A percentile compares a stretch with the other conserved stretches of the same genome.
These are phyloP conservation scores for Tinea semifulvella DNA, from an alignment of 2,888 invertebrate species.

Conservation along the genomic window DNA sequence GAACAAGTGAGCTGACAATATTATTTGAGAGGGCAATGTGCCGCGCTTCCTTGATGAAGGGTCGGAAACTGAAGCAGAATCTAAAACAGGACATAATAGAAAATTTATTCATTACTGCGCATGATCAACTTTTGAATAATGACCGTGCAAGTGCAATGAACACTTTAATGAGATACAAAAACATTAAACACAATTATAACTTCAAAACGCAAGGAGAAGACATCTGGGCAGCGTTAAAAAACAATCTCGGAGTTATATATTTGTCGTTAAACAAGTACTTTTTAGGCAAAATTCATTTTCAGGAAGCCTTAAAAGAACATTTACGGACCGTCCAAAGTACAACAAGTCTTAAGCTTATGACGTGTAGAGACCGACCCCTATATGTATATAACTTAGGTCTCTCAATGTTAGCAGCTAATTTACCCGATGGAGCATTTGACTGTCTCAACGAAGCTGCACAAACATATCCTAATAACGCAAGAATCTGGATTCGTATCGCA, in stretches of 20 bases:
- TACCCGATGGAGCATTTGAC: constrained; percentile 88
- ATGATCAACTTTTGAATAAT: constrained; percentile 52
- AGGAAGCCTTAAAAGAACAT: constrained; percentile 81
- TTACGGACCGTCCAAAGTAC: constrained; percentile 52
- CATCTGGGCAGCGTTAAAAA: constrained; percentile 70
- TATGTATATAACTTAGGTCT: constrained; percentile 87
- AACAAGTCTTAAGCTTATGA: constrained; percentile 46
- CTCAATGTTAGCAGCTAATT: constrained; percentile 81
- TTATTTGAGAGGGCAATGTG: constrained; percentile 47
- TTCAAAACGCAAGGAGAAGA: constrained; percentile 54
- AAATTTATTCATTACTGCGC: constrained; percentile 53
- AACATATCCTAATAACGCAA: constrained; percentile 86
- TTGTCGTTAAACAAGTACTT: constrained; percentile 83
- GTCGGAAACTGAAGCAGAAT: constrained; percentile 37
- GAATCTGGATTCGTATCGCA: constrained; percentile 91
- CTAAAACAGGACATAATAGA: constrained; percentile 50
- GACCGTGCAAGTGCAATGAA: constrained; percentile 48
- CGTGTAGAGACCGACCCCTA: constrained; percentile 63
- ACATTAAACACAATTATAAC: constrained; percentile 45
- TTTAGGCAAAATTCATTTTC: constrained; percentile 81
- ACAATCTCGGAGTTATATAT: constrained; percentile 84
- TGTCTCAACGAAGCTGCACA: constrained; percentile 88
- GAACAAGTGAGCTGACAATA: constrained; percentile 37
- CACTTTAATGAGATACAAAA: constrained; percentile 45
- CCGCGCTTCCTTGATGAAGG: constrained; percentile 45